Evolutionary conservation across 2,113 vertebrate species (phyloP).

Genomic region (Burhinus oedicnemus): DNA sequence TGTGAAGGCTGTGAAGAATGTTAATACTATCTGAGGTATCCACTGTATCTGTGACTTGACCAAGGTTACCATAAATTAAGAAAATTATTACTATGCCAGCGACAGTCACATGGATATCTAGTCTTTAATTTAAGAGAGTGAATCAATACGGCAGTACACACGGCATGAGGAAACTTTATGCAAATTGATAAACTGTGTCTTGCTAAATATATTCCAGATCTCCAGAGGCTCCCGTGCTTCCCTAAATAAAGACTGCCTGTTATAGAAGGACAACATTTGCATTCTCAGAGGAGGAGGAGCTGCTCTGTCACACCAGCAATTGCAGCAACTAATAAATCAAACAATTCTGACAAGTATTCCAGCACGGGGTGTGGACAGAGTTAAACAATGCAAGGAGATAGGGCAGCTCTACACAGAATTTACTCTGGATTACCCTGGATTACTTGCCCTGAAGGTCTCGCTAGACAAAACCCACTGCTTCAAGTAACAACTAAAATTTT

Average conservation of each 20-base stretch:
- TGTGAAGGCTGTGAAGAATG: not conserved
- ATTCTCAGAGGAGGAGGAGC: not conserved
- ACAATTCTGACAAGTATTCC: not conserved
- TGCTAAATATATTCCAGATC: not conserved
- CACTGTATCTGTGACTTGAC: not conserved
- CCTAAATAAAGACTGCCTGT: not conserved
- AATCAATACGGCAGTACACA: not conserved
- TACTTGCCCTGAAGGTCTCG: slow-evolving; percentile 51
- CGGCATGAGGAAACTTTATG: not conserved
- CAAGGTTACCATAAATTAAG: not conserved
- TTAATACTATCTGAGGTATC: not conserved
- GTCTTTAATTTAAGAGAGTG: not conserved
- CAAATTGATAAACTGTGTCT: not conserved
- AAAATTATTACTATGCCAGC: not conserved
- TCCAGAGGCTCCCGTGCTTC: not conserved
- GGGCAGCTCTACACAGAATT: not conserved
- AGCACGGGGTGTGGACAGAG: not conserved
- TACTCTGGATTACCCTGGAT: slow-evolving; percentile 11
- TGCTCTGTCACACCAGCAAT: not conserved
- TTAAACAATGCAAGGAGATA: not conserved
- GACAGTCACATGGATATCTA: not conserved
- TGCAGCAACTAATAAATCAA: not conserved
- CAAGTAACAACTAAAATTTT: slow-evolving; percentile 44
- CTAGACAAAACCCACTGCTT: slow-evolving; percentile 46
- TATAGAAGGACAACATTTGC: not conserved